Conservation (phyloP, 2,113 vertebrate genomes). For the Paraplagusia blochii region DNA sequence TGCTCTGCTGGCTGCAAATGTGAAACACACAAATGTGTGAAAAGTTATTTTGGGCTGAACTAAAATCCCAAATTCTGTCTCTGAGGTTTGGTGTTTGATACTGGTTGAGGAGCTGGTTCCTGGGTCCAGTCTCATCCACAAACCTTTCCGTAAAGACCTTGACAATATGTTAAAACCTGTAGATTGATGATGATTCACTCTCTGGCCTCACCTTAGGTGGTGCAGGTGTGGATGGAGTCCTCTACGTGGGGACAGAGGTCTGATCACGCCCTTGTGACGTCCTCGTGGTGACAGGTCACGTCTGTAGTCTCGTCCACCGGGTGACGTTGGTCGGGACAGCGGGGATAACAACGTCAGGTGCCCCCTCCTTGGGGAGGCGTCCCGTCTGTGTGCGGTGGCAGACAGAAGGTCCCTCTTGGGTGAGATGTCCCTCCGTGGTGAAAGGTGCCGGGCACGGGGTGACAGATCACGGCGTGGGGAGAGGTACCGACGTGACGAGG, state of each 20-base stretch:
- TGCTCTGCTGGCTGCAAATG: constrained; percentile 63
- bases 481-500: constrained; percentile 83
- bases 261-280: constrained; percentile 83
- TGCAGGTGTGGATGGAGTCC: constrained; percentile 80
- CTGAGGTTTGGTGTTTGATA: too few relatives aligned
- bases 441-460: constrained; percentile 73
- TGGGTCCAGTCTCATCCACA: too few relatives aligned
- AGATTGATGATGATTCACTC: too few relatives aligned
- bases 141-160: too few relatives aligned
- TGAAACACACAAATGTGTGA: background rate
- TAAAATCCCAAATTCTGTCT: too few relatives aligned
- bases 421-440: constrained; percentile 77
- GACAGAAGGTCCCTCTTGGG: constrained; percentile 78
- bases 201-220: constrained; percentile 48
- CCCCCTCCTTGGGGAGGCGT: constrained; percentile 86
- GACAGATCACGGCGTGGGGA: constrained; percentile 90
- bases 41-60: too few relatives aligned
- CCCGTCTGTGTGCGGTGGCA: constrained; percentile 73
- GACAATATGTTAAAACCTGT: too few relatives aligned
- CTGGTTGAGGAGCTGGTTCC: too few relatives aligned
- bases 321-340: constrained; percentile 80
- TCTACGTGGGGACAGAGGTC: constrained; percentile 86
- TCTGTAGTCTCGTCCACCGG: constrained; percentile 79
- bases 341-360: constrained; percentile 71
- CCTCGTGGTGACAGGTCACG: constrained; percentile 90